Percentiles rank a stretch among this genome's conserved stretches.
Conservation (phyloP, 2,888 invertebrate genomes). For the Antheraea assamensis region DNA sequence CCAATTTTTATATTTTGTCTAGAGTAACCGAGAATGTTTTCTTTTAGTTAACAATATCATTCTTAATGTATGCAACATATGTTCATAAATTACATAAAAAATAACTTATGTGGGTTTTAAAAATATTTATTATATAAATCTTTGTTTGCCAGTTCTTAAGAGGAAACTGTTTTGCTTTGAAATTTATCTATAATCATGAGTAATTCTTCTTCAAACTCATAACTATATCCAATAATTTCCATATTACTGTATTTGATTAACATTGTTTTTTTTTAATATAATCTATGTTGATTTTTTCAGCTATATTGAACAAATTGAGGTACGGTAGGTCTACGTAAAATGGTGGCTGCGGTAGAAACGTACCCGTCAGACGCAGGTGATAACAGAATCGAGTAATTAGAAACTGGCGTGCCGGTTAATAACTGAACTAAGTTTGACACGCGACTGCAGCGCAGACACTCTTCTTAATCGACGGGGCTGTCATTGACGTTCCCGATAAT, state of each 20-base stretch:
- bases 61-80: too few species aligned
- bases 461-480: constrained; percentile 25
- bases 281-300: neutral
- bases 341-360: constrained; percentile 48
- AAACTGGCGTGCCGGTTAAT: constrained; percentile 73
- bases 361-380: constrained; percentile 78
- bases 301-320: neutral
- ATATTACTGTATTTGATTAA: neutral
- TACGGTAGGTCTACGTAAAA: constrained; percentile 35
- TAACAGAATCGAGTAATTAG: constrained; percentile 76
- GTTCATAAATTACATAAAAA: too few species aligned
- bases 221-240: neutral
- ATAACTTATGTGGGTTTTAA: too few species aligned
- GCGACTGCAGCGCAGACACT: constrained; percentile 43
- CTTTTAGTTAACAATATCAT: neutral
- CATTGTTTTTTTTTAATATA: neutral
- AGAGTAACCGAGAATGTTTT: neutral
- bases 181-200: too few species aligned
- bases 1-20: neutral
- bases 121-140: too few species aligned
- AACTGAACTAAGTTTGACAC: constrained; percentile 69
- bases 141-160: too few species aligned
- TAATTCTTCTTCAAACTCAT: too few species aligned
- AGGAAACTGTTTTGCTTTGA: too few species aligned
- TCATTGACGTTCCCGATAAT: constrained; percentile 12